These are phyloP conservation scores for Drosophila yakuba DNA, from an alignment of 1,140 invertebrate genomes.

Conservation along the genomic window DNA sequence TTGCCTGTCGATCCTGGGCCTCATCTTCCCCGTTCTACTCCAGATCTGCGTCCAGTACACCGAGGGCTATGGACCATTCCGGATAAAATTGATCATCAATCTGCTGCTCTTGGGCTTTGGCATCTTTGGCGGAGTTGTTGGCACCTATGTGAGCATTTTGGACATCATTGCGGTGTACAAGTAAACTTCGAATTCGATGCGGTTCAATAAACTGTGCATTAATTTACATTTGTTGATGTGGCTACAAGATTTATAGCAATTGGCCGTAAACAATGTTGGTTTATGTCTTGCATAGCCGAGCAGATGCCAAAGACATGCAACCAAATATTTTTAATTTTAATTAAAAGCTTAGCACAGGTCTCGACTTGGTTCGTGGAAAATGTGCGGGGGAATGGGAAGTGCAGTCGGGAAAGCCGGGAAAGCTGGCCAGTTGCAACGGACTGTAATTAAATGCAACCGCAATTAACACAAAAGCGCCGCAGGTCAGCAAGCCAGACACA, in stretches of 20 bases:
- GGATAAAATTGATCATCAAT: conserved; percentile 86
- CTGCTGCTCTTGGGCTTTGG: conserved; percentile 88
- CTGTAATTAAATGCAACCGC: conserved; percentile 83
- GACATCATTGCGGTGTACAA: conserved; percentile 86
- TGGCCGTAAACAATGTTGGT: neutral
- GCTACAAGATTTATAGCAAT: neutral
- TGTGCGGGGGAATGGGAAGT: conserved; percentile 4
- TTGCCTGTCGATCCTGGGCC: conserved; percentile 94
- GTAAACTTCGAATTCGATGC: conserved; percentile 11
- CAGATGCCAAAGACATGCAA: conserved; percentile 10
- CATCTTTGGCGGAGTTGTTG: conserved; percentile 88
- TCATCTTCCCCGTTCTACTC: conserved; percentile 96
- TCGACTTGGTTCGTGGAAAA: conserved; percentile 10
- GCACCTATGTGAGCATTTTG: conserved; percentile 89
- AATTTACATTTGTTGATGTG: conserved; percentile 6
- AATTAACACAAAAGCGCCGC: conserved; percentile 83
- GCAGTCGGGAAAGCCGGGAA: conserved; percentile 31
- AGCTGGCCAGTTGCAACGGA: conserved; percentile 65
- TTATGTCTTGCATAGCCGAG: neutral
- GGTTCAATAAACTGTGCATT: conserved; percentile 14
- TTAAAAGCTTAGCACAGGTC: conserved; percentile 64
- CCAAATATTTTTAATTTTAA: conserved; percentile 72
- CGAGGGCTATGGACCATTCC: conserved; percentile 83
- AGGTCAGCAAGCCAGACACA: conserved; percentile 73
- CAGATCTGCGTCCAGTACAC: conserved; percentile 76